phyloP scores from a whole-genome alignment of 53 echinoderm and acorn worm species.

The Temnopleurus reevesii region DNA sequence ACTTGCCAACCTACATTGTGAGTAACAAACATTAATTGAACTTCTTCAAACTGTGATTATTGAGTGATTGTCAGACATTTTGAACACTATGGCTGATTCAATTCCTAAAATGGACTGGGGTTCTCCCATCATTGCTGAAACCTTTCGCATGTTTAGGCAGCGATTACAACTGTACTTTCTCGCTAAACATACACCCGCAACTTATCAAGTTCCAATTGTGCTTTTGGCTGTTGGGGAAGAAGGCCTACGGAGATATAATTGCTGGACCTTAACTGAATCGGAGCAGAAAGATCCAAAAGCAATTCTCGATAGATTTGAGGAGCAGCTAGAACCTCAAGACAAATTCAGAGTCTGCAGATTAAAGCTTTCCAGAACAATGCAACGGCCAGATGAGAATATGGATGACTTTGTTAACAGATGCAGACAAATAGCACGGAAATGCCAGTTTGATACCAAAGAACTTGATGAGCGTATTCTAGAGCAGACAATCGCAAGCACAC shows the following conservation, averaged over 20 bases:
- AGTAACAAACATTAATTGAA: too few relatives aligned
- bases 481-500: conserved; percentile 58
- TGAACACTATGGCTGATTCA: neutral
- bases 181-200: neutral
- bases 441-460: conserved; percentile 45
- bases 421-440: conserved; percentile 27
- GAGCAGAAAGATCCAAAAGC: neutral
- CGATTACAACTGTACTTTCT: conserved; percentile 13
- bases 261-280: conserved; percentile 7
- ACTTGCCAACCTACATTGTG: too few relatives aligned
- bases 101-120: neutral
- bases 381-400: neutral
- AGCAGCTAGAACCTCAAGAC: conserved; percentile 52
- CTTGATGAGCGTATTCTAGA: conserved; percentile 54
- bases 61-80: too few relatives aligned
- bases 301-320: conserved; percentile 36
- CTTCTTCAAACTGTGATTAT: too few relatives aligned
- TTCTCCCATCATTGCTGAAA: conserved; percentile 4
- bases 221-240: conserved; percentile 30
- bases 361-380: conserved; percentile 6
- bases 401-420: conserved; percentile 67
- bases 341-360: conserved; percentile 28
- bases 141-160: conserved; percentile 39
- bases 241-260: conserved; percentile 21
- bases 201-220: neutral